These are phyloP conservation scores for Dendroctonus valens DNA, from an alignment of 1,140 invertebrate species.

Conservation along the genomic window DNA sequence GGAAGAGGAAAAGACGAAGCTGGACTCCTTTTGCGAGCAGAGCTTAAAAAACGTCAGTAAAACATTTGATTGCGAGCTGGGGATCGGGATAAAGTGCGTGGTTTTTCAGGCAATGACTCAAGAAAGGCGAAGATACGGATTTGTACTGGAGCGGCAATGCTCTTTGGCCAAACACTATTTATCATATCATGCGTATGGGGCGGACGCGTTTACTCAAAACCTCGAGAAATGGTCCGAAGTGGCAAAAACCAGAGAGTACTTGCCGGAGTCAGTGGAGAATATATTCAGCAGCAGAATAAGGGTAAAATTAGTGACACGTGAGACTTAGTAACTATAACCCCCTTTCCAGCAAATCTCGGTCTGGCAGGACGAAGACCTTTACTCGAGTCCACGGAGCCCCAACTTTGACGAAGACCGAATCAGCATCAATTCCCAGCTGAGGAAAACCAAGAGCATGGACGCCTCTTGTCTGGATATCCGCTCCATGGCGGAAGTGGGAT, in stretches of 20 bases:
- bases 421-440: slow-evolving; percentile 68
- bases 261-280: slow-evolving; percentile 77
- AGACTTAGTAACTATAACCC: too few species aligned
- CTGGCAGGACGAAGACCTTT: slow-evolving; percentile 75
- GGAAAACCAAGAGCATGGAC: slow-evolving; percentile 86
- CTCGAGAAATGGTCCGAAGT: slow-evolving; percentile 87
- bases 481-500: slow-evolving; percentile 63
- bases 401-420: slow-evolving; percentile 59
- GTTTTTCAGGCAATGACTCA: slow-evolving; percentile 82
- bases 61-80: background rate
- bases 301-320: slow-evolving; percentile 51
- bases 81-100: background rate
- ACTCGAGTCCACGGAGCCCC: slow-evolving; percentile 61
- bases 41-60: slow-evolving; percentile 84
- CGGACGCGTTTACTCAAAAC: slow-evolving; percentile 72
- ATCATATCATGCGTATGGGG: slow-evolving; percentile 79
- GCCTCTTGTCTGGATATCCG: slow-evolving; percentile 80
- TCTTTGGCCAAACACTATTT: slow-evolving; percentile 90
- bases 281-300: slow-evolving; percentile 75
- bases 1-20: slow-evolving; percentile 86
- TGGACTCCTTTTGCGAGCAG: slow-evolving; percentile 86
- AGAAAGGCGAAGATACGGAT: slow-evolving; percentile 88
- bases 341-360: slow-evolving; percentile 70
- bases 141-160: slow-evolving; percentile 87
- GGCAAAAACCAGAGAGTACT: slow-evolving; percentile 77